Conservation (phyloP, 1,140 invertebrate species). For the Bombus breviceps region DNA sequence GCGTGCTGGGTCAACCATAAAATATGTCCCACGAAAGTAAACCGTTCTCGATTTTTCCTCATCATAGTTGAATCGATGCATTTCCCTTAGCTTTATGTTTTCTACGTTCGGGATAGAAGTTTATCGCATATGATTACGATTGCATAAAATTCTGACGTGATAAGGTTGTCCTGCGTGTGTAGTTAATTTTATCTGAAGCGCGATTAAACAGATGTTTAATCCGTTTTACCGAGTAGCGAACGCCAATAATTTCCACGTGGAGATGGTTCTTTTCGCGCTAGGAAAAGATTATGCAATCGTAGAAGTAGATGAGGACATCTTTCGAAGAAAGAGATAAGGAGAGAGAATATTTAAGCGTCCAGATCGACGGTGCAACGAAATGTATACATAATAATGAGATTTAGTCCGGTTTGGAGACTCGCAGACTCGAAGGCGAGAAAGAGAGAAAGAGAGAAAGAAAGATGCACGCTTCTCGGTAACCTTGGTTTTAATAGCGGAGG, state of each 20-base stretch:
- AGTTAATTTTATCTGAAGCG: not conserved
- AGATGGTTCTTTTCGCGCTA: not conserved
- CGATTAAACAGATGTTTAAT: not conserved
- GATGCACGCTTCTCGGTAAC: conserved; percentile 62
- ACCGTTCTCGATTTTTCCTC: not conserved
- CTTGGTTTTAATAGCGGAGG: conserved; percentile 72
- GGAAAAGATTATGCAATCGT: not conserved
- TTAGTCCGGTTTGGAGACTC: conserved; percentile 22
- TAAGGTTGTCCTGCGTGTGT: not conserved
- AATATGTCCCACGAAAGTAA: not conserved
- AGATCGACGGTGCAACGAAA: conserved; percentile 13
- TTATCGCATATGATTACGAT: not conserved
- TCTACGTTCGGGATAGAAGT: not conserved
- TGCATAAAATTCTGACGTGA: not conserved
- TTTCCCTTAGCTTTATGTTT: not conserved
- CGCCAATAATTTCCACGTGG: no score
- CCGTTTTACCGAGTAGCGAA: not conserved
- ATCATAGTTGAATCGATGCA: not conserved
- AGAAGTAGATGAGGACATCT: not conserved
- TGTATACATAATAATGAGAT: conserved; percentile 44
- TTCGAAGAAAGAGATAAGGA: not conserved
- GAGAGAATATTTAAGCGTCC: not conserved
- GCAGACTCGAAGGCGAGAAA: not conserved
- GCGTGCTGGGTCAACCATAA: not conserved
- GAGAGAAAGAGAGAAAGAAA: conserved; percentile 6